A percentile compares a stretch with the other conserved stretches of the same genome.
These are phyloP conservation scores for Dasyurus viverrinus DNA, from an alignment of 2,113 vertebrate genomes.

Conservation along the genomic window DNA sequence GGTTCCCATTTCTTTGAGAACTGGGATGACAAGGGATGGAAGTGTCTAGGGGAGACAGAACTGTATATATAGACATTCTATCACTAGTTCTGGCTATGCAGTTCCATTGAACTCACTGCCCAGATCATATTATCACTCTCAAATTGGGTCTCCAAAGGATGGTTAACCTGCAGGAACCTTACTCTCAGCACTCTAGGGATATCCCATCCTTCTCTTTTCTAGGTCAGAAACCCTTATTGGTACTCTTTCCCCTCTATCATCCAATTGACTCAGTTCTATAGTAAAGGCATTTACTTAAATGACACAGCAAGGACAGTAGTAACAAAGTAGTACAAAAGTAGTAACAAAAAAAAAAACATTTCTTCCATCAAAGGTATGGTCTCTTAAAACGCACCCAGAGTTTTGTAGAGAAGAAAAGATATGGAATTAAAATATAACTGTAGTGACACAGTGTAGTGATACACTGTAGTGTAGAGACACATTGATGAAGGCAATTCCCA, in stretches of 20 bases:
- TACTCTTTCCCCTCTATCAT: not conserved
- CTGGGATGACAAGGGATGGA: not conserved
- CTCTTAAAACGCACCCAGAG: not conserved
- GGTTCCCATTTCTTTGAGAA: not conserved
- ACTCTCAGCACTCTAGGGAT: not conserved
- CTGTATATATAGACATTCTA: not conserved
- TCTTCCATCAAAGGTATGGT: not conserved
- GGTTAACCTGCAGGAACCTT: not conserved
- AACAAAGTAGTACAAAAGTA: not conserved
- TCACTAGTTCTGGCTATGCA: not conserved
- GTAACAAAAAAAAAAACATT: not conserved
- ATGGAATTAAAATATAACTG: not conserved
- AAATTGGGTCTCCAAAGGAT: not conserved
- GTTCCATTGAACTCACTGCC: not conserved
- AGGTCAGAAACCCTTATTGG: not conserved
- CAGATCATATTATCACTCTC: not conserved
- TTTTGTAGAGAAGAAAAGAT: not conserved
- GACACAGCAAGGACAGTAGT: not conserved
- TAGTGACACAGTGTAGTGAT: not conserved
- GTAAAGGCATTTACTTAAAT: not conserved
- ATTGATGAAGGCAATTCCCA: not conserved
- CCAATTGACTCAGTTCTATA: not conserved
- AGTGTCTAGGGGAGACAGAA: not conserved
- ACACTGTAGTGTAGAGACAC: not conserved
- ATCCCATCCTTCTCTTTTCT: not conserved